Evolutionary conservation across 2,113 vertebrate genomes (phyloP).

Genomic region (Dascyllus trimaculatus): DNA sequence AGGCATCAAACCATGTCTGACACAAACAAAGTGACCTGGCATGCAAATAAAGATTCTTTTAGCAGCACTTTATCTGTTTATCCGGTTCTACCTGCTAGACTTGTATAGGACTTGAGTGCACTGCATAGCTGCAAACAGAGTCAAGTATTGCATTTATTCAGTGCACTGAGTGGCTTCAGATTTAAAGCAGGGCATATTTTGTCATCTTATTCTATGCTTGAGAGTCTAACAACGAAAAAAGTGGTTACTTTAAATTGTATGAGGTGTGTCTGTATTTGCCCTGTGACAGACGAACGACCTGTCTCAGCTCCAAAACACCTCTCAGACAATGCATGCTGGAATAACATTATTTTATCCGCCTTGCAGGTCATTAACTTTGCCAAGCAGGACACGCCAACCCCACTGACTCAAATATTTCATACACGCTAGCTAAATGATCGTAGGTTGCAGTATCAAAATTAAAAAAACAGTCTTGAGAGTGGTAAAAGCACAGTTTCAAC

Average conservation of each 20-base stretch:
- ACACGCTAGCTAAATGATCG: not conserved
- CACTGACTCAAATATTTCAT: not conserved
- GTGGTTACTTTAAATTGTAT: not conserved
- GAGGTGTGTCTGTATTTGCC: not conserved
- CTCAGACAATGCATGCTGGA: not conserved
- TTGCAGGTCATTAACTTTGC: not conserved
- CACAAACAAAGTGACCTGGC: not conserved
- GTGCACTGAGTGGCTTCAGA: not conserved
- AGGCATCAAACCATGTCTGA: not conserved
- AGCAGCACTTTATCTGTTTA: slow-evolving; percentile 4
- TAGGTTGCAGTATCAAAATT: not conserved
- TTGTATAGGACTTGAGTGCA: not conserved
- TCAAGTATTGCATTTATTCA: not conserved
- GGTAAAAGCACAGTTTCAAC: too few species aligned
- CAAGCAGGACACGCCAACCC: not conserved
- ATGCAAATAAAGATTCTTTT: not conserved
- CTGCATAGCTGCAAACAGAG: not conserved
- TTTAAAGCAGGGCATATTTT: not conserved
- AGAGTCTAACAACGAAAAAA: not conserved
- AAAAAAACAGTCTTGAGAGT: not conserved
- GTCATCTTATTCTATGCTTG: not conserved
- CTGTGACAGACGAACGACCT: not conserved
- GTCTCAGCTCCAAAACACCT: not conserved
- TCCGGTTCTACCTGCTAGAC: slow-evolving; percentile 42
- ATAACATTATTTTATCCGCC: not conserved